These are phyloP conservation scores for Cairina moschata DNA, from an alignment of 2,113 vertebrate genomes.

Conservation along the genomic window DNA sequence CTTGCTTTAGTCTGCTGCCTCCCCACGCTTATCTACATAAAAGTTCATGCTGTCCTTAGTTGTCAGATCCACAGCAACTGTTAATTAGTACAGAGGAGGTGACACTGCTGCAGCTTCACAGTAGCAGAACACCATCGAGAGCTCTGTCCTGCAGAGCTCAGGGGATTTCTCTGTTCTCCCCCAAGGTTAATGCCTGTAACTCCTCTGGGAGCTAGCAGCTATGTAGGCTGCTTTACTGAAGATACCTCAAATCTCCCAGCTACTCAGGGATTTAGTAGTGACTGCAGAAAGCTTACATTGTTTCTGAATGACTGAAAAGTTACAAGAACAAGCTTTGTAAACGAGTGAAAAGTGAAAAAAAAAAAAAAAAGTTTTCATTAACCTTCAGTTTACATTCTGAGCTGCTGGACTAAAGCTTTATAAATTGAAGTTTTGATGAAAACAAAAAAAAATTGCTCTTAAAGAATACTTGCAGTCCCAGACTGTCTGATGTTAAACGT, in stretches of 20 bases:
- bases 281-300: neutral
- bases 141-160: neutral
- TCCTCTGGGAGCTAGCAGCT: conserved; percentile 9
- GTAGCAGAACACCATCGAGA: neutral
- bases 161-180: conserved; percentile 17
- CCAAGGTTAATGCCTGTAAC: conserved; percentile 48
- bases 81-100: conserved; percentile 66
- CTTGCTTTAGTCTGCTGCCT: conserved; percentile 51
- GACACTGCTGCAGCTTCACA: conserved; percentile 4
- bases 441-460: neutral
- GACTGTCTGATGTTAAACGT: neutral
- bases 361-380: neutral
- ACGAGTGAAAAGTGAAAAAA: neutral
- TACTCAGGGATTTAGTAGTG: neutral
- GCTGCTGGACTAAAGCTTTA: neutral
- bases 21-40: conserved; percentile 35
- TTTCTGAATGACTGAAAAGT: neutral
- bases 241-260: neutral
- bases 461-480: neutral
- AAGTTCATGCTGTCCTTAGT: conserved; percentile 71
- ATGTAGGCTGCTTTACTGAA: neutral
- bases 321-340: neutral
- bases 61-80: conserved; percentile 67
- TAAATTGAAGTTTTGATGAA: neutral
- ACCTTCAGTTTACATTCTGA: neutral